Conservation (phyloP, 2,797 vertebrate genomes). For the Molossus alvarezi region DNA sequence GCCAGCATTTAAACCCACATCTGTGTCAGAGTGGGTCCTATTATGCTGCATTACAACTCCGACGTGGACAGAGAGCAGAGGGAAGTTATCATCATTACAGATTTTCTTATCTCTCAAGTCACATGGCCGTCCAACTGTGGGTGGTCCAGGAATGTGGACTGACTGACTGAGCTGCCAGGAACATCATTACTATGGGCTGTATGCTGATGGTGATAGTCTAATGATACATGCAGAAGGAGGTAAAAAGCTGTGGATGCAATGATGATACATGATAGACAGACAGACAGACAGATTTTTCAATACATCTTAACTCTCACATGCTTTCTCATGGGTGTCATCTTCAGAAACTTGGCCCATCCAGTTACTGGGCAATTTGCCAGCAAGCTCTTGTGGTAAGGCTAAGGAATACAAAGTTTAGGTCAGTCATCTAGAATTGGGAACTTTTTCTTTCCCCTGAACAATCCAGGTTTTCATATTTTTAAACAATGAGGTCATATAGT, state of each 20-base stretch:
- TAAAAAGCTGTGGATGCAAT: not conserved
- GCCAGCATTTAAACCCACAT: not conserved
- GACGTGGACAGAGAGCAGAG: not conserved
- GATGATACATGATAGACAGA: not conserved
- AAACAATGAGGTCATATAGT: constrained; percentile 47
- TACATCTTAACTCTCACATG: not conserved
- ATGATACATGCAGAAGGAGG: not conserved
- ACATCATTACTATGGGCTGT: too few relatives aligned
- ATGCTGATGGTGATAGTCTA: not conserved
- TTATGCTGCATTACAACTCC: not conserved
- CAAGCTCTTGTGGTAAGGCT: not conserved
- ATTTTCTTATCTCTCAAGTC: not conserved
- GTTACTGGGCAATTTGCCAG: not conserved
- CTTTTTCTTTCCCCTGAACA: constrained; percentile 62
- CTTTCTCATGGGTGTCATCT: not conserved
- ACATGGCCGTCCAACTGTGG: not conserved
- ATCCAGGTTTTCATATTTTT: constrained; percentile 51
- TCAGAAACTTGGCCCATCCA: constrained; percentile 15
- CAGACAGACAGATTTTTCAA: not conserved
- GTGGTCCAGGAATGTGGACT: not conserved
- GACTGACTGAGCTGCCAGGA: not conserved
- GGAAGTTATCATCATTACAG: not conserved
- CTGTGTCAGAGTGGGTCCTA: not conserved
- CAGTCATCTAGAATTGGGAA: constrained; percentile 40
- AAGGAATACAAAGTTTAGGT: constrained; percentile 53